Percentiles rank a stretch among this genome's conserved stretches.
Conservation (phyloP, 2,113 vertebrate species). For the Epinephelus moara region DNA sequence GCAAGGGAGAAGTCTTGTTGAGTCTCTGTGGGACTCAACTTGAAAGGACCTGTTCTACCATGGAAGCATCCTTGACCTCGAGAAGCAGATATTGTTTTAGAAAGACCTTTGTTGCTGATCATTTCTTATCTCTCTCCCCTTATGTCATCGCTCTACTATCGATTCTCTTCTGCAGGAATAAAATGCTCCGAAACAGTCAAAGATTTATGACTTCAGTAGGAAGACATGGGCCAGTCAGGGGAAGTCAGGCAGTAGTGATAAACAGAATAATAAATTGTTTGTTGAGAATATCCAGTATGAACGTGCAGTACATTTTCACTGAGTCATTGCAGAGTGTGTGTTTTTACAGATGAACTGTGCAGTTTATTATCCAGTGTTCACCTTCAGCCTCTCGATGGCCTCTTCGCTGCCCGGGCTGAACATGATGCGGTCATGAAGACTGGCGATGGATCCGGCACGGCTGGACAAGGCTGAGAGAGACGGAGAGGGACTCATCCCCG, state of each 20-base stretch:
- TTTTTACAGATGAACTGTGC: neutral
- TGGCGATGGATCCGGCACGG: slow-evolving; percentile 93
- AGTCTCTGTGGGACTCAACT: too few relatives aligned
- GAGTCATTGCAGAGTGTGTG: neutral
- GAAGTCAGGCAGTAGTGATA: neutral
- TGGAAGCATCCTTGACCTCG: too few relatives aligned
- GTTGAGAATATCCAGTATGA: neutral
- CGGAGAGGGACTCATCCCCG: slow-evolving; percentile 96
- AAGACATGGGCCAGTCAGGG: neutral
- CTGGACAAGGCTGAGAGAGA: slow-evolving; percentile 95
- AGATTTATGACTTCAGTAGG: neutral
- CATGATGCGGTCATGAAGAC: slow-evolving; percentile 96
- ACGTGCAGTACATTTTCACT: neutral
- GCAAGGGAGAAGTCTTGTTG: too few relatives aligned
- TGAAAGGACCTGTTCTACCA: too few relatives aligned
- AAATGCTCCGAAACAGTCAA: neutral
- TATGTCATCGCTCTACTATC: neutral
- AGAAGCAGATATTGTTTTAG: neutral
- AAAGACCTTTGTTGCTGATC: neutral
- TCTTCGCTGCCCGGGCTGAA: slow-evolving; percentile 96
- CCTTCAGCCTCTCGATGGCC: slow-evolving; percentile 97
- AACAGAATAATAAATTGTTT: neutral
- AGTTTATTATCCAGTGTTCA: slow-evolving; percentile 64
- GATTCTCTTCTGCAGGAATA: neutral
- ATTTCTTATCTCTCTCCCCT: neutral